These are phyloP conservation scores for Sminthurides aquaticus DNA, from an alignment of 2,888 invertebrate species.

Conservation along the genomic window DNA sequence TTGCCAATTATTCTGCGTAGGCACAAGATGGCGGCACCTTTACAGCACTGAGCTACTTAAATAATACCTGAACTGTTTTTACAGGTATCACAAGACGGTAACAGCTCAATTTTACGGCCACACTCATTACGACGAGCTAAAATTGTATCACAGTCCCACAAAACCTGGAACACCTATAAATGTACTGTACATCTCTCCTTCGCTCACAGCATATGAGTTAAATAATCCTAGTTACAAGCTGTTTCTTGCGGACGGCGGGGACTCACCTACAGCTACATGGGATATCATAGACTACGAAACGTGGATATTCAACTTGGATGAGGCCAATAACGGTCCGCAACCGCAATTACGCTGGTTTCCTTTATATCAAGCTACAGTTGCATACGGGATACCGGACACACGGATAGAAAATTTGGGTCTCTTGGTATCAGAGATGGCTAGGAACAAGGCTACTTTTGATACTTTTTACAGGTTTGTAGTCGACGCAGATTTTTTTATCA, in stretches of 20 bases:
- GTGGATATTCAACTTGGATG: conserved; percentile 48
- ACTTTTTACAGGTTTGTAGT: conserved; percentile 4
- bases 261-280: conserved; percentile 11
- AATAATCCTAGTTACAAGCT: conserved; percentile 35
- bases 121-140: conserved; percentile 48
- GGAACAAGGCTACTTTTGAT: neutral
- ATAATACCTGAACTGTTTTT: neutral
- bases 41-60: neutral
- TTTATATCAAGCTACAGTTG: conserved; percentile 47
- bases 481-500: neutral
- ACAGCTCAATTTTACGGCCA: conserved; percentile 47
- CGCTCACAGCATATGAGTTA: conserved; percentile 50
- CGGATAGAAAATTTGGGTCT: conserved; percentile 21
- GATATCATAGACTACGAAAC: conserved; percentile 48
- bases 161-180: conserved; percentile 45
- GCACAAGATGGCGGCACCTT: too few relatives aligned
- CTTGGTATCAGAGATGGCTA: neutral
- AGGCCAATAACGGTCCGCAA: conserved; percentile 44
- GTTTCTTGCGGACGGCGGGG: conserved; percentile 26
- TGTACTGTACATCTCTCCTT: conserved; percentile 50
- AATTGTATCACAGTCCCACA: conserved; percentile 47
- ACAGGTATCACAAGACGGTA: conserved; percentile 25
- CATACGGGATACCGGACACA: conserved; percentile 46
- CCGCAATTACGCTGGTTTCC: conserved; percentile 46
- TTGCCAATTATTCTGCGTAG: too few relatives aligned